phyloP scores from a whole-genome alignment of 2,888 invertebrate species.

The Empis livida region DNA sequence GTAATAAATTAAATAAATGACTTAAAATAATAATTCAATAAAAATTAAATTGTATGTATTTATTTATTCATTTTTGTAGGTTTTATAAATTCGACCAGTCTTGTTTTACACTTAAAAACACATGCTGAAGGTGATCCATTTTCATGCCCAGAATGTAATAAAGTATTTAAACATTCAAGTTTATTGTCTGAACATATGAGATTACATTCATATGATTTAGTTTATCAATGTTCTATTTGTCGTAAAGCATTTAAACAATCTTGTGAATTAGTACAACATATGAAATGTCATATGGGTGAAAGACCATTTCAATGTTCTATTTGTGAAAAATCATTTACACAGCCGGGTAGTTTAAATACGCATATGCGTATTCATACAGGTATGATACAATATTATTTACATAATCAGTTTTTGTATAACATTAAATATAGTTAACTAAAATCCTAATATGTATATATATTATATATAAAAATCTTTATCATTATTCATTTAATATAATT shows the following conservation, averaged over 20 bases:
- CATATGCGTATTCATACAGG: slow-evolving; percentile 36
- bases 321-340: slow-evolving; percentile 35
- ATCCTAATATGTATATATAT: too few species aligned
- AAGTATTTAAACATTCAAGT: slow-evolving; percentile 34
- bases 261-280: slow-evolving; percentile 35
- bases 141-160: slow-evolving; percentile 31
- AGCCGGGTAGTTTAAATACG: slow-evolving; percentile 34
- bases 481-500: background rate
- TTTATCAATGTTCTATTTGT: slow-evolving; percentile 34
- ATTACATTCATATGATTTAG: slow-evolving; percentile 32
- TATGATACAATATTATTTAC: background rate
- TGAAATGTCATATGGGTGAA: slow-evolving; percentile 37
- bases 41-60: background rate
- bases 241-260: slow-evolving; percentile 30
- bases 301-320: slow-evolving; percentile 35
- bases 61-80: slow-evolving; percentile 11
- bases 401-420: background rate
- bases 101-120: slow-evolving; percentile 29
- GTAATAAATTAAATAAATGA: slow-evolving; percentile 7
- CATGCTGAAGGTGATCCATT: slow-evolving; percentile 28
- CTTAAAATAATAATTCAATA: background rate
- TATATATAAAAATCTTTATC: too few species aligned
- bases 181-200: slow-evolving; percentile 35
- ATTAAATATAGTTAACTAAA: background rate
- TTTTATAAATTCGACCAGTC: slow-evolving; percentile 32